Evolutionary conservation across 2,888 invertebrate species (phyloP), one percentile per base, ranked within the genome.

Genomic region (Drosophila histrio): DNA sequence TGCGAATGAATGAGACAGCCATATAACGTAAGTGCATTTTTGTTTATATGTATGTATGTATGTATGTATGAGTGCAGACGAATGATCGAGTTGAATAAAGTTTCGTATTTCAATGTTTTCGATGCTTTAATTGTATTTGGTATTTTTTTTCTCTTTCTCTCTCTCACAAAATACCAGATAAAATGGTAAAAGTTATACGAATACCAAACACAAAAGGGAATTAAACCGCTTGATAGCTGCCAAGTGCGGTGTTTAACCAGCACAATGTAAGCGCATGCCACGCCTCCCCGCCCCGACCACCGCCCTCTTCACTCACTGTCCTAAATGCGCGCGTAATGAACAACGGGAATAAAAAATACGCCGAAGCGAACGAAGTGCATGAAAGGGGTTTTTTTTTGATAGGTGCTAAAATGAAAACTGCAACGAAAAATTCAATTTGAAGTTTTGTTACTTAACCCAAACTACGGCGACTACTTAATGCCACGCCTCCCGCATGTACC

Each of bases 381-480:
- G 64, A 67, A 67, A 71, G 60, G 53, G 66, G 46, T 68, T 81
- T 79, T 81, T 79, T 82, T 83, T 78, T 81, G 81, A 87, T 85
- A 82, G 81, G 87, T 82, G 81, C 85, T 85, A 85, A 84, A 82
- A 84, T 72, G 81, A 71, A 78, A 85, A 74, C 77, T 87, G 79
- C 75, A 74, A 62, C 77, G 79, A 74, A 85, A 83, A 83, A 83
- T 83, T 86, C 83, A 88, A 83, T 83, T 83, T 83, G 72, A 83
- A 88, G 86, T 87, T 83, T 83, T 83, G 83, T 87, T 88, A 83
- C 83, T 88, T 88, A 83, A 87, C 83, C 68, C 77, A 83, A 85
- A 83, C 86, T 85, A 74, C 83, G 74, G 66, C 72, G 77, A 83
- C 88, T 87, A 87, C 82, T 87, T 85, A 85, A 85, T 72, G 65